Evolutionary conservation across 1,140 invertebrate species (phyloP).

Genomic region (Helicoverpa armigera): DNA sequence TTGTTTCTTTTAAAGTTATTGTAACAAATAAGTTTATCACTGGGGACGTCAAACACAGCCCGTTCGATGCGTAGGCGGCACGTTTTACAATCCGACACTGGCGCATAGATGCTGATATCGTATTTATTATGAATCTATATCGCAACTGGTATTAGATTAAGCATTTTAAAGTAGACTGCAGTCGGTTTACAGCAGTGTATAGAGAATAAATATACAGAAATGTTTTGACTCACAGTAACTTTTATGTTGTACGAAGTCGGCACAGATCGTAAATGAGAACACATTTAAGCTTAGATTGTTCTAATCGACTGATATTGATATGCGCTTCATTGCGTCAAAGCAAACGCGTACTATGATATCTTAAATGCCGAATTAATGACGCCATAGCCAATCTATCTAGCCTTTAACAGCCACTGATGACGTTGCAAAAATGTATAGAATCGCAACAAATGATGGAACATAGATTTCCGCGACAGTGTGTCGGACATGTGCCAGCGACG

Average conservation of each 20-base stretch:
- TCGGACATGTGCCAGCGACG: constrained; percentile 21
- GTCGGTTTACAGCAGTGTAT: too few species aligned
- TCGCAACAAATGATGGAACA: constrained; percentile 28
- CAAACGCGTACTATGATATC: neutral
- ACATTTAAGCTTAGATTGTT: neutral
- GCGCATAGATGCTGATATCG: neutral
- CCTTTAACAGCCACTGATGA: neutral
- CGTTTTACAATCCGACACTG: constrained; percentile 14
- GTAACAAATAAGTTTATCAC: constrained; percentile 8
- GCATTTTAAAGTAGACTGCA: too few species aligned
- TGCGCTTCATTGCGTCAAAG: neutral
- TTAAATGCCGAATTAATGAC: neutral
- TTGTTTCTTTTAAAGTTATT: constrained; percentile 4
- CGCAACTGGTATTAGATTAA: too few species aligned
- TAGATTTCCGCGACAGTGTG: constrained; percentile 28
- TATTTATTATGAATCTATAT: too few species aligned
- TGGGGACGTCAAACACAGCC: constrained; percentile 24
- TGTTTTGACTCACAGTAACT: too few species aligned
- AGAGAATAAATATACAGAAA: too few species aligned
- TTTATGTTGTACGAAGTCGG: too few species aligned
- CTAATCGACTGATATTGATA: neutral
- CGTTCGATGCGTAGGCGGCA: constrained; percentile 16
- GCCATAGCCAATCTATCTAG: neutral
- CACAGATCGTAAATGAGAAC: neutral
- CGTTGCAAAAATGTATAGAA: constrained; percentile 15